Evolutionary conservation across 35 echinoderm and acorn worm genomes (phyloP), one percentile per base, ranked within the genome.

Genomic region (Chiridota heheva): DNA sequence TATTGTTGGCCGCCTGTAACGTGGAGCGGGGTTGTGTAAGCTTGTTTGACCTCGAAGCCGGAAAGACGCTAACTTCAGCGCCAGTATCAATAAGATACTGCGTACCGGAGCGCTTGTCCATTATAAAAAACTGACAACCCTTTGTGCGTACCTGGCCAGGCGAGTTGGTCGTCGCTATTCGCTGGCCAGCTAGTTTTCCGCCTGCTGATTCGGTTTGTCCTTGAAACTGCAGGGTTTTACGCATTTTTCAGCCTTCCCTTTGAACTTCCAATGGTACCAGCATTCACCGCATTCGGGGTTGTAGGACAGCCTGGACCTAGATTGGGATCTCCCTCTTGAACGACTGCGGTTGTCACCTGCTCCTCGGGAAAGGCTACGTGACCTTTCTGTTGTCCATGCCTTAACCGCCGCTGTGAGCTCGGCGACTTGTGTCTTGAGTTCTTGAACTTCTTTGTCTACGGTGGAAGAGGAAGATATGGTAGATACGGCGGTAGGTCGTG

Each of bases 71-170:
- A 17, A 68, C 64, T 6, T 68, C 64, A 26, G 64, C 64, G 34
- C 64, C 48, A 53, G 48, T 68, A 26, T 68, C 64, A 68, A 68
- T 36, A 5, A 68, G 34, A 68, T 36, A 68, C 4, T 36, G 34
- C 34, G 22, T 5, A 36, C 64, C 31, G 64, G 2, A 31, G 64
- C n/a, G 40, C n/a, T 68, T 36, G 64, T 31, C 34, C 20, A 36
- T 8, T 2, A 68, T 35, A 38, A 36, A 31, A 36, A 68, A 68
- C 18, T 36, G 34, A 18, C 64, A 38, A 68, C 64, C n/a, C n/a
- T n/a, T n/a, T n/a, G n/a, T 68, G 20, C 7, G 4, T 15, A 13
- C 18, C 20, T 2, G 20, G 40, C 64, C 64, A 68, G 32, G 5
- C 34, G 25, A 36, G 64, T 27, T 31, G 22, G 64, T 68, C 64